Evolutionary conservation across 2,888 invertebrate genomes (phyloP), one percentile per base, ranked within the genome.

Genomic region (Drosophila affinis): DNA sequence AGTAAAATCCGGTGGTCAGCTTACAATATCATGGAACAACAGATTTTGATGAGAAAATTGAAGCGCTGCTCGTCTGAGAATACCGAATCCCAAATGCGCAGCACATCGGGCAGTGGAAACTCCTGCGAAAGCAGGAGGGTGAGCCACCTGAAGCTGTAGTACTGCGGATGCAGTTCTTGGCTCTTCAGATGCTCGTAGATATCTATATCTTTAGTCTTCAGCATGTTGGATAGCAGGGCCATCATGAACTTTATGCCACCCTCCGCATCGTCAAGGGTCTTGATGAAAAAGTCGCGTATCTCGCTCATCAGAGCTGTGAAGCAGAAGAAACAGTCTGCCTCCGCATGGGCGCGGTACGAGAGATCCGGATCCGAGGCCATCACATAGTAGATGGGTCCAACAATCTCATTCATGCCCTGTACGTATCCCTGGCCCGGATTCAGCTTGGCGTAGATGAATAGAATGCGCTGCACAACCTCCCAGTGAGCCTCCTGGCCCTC

Each of bases 371-470:
- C 98, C 24, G 96, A 96, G 9, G 99, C 99, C 92, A 99, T 98
- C 0, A 98, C 96, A 92, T 98, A 98, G 93, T 99, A 99, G 88
- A 99, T 98, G 9, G 99, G 99, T 0, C 99, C 99, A 51, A 99
- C 96, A 84, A 99, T 98, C 93, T 99, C 99, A 93, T 99, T 99
- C 99, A 99, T 99, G 60, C 99, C 99, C 93, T 99, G 97, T 1
- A 98, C 97, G 90, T 97, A 97, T 12, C 98, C 96, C 91, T 99
- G 98, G 0, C 99, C 99, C 0, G 99, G 98, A 93, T 99, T 99
- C 14, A 99, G 94, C 93, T 99, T 99, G 0, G 98, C 98, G 91
- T 99, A 99, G 0, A 99, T 94, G 93, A 99, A 99, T 65, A 99
- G 93, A 91, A 99, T 98, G 71, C 99, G 94, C 91, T 99, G 98